Evolutionary conservation across 2,888 invertebrate genomes (phyloP).

Genomic region (Athetis lepigone): DNA sequence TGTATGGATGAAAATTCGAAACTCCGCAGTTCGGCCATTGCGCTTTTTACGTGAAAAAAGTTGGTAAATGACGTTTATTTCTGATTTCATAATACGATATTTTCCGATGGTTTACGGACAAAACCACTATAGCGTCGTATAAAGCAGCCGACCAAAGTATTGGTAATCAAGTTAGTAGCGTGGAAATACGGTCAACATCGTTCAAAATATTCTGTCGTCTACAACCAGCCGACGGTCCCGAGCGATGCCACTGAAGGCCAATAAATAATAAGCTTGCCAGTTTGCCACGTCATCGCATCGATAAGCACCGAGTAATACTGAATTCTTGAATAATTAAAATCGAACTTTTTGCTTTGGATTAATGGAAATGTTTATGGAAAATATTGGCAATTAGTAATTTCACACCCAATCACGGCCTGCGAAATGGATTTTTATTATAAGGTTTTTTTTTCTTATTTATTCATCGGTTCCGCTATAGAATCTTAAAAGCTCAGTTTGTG

Average conservation of each 20-base stretch:
- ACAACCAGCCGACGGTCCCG: constrained; percentile 26
- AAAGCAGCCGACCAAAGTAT: constrained; percentile 26
- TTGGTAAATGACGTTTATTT: constrained; percentile 21
- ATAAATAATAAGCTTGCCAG: constrained; percentile 58
- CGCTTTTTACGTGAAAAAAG: constrained; percentile 31
- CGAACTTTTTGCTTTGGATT: constrained; percentile 18
- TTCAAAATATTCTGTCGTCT: constrained; percentile 49
- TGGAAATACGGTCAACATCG: constrained; percentile 39
- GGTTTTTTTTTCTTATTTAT: no score
- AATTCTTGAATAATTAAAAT: constrained; percentile 47
- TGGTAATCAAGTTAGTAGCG: constrained; percentile 25
- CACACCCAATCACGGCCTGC: constrained; percentile 3
- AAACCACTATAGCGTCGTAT: constrained; percentile 2
- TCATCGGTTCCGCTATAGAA: neutral
- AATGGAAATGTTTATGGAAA: constrained; percentile 25
- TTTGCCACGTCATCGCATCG: constrained; percentile 50
- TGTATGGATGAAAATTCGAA: constrained; percentile 27
- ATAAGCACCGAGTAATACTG: constrained; percentile 32
- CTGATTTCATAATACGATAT: constrained; percentile 13
- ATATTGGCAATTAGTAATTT: neutral
- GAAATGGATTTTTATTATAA: constrained; percentile 4
- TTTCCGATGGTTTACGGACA: constrained; percentile 21
- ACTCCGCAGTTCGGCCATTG: constrained; percentile 26
- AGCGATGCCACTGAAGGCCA: constrained; percentile 39
- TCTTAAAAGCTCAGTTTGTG: neutral